A percentile compares a stretch with the other conserved stretches of the same genome.
Evolutionary conservation across 2,888 invertebrate species (phyloP).

Genomic region (Agriopis aurantiaria): DNA sequence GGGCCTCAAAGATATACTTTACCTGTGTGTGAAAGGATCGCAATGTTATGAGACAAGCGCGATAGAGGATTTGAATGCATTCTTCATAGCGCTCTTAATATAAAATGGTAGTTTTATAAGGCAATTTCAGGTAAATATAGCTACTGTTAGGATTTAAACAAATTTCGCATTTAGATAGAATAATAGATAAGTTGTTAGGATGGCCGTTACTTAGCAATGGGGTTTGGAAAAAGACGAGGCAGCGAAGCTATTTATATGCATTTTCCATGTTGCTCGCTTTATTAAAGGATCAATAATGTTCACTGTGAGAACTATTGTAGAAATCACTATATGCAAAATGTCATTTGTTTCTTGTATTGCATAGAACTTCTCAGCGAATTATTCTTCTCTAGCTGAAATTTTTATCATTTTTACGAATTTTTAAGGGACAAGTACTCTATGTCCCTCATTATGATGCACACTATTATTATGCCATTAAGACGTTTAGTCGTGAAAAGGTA

Average conservation of each 20-base stretch:
- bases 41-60: constrained; percentile 18
- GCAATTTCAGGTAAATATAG: constrained; percentile 4
- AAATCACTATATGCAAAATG: no score
- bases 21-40: constrained; percentile 22
- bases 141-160: neutral
- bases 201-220: constrained; percentile 17
- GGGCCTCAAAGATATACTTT: constrained; percentile 26
- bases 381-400: no score
- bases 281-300: constrained; percentile 26
- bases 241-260: constrained; percentile 24
- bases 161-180: constrained; percentile 1
- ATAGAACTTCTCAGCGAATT: no score
- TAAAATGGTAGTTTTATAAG: constrained; percentile 9
- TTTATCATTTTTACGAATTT: no score
- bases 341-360: neutral
- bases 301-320: neutral
- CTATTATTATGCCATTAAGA: no score
- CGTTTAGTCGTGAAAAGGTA: no score
- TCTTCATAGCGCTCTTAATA: neutral
- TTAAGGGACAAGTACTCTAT: no score
- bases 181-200: constrained; percentile 13
- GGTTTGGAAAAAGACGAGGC: neutral
- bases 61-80: constrained; percentile 6
- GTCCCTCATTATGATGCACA: no score
- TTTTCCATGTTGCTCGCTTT: constrained; percentile 7